Evolutionary conservation across 2,888 invertebrate genomes (phyloP).

Genomic region (Drosophila antonietae): DNA sequence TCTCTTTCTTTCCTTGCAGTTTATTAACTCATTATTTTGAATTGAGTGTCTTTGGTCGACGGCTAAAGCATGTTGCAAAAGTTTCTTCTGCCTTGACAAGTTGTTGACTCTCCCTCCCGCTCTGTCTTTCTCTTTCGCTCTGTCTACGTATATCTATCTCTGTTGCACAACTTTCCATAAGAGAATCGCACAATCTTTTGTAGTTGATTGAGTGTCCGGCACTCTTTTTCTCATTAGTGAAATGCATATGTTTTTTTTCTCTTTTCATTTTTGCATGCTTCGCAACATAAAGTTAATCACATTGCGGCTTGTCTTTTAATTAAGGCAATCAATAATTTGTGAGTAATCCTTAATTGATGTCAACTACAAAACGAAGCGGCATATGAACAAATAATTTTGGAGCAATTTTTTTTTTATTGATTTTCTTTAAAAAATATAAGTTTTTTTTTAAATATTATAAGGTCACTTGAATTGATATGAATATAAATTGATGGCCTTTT

Average conservation of each 20-base stretch:
- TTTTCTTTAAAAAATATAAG: too few species aligned
- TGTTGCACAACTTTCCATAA: conserved; percentile 46
- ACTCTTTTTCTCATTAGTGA: conserved; percentile 63
- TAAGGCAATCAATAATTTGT: conserved; percentile 65
- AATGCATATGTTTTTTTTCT: conserved; percentile 48
- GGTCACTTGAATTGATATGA: background rate
- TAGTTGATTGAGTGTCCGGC: conserved; percentile 60
- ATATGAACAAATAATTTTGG: background rate
- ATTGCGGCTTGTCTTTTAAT: conserved; percentile 53
- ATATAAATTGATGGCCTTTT: background rate
- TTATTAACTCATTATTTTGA: conserved; percentile 76
- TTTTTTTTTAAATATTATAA: background rate
- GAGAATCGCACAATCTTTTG: conserved; percentile 18
- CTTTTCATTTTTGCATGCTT: conserved; percentile 25
- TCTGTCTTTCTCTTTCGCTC: background rate
- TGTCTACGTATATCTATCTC: background rate
- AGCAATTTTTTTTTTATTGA: background rate
- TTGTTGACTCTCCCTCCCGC: conserved; percentile 15
- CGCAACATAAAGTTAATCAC: conserved; percentile 21
- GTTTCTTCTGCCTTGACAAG: conserved; percentile 49
- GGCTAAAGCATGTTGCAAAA: conserved; percentile 59
- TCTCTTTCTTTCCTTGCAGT: conserved; percentile 48
- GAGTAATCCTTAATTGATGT: conserved; percentile 47
- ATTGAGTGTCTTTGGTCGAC: conserved; percentile 57
- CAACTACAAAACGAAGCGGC: background rate